These are phyloP conservation scores for Trachelus tabidus DNA, from an alignment of 2,888 invertebrate genomes.

Conservation along the genomic window DNA sequence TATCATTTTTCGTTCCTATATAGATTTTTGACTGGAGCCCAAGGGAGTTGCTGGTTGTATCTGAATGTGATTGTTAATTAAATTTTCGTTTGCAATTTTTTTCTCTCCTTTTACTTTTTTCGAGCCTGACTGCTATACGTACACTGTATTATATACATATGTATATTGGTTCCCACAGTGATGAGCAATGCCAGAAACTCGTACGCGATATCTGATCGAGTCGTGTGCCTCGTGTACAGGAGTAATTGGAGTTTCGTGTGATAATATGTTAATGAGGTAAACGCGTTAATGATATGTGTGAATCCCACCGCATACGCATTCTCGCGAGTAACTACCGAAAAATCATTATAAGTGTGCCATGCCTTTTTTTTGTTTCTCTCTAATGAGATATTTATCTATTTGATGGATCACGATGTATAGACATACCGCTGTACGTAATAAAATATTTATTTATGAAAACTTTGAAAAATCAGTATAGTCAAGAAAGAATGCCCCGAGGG, in stretches of 20 bases:
- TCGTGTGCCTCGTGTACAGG: conserved; percentile 46
- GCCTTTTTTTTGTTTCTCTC: background rate
- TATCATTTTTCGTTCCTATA: background rate
- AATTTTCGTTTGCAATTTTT: background rate
- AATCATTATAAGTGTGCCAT: background rate
- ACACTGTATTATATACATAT: background rate
- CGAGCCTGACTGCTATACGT: background rate
- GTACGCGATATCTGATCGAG: conserved; percentile 44
- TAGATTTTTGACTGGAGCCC: background rate
- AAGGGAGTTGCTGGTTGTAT: background rate
- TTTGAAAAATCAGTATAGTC: conserved; percentile 9
- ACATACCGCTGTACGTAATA: conserved; percentile 4
- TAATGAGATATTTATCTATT: background rate
- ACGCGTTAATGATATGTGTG: conserved; percentile 53
- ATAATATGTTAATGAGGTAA: conserved; percentile 58
- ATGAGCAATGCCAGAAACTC: conserved; percentile 10
- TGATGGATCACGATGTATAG: background rate
- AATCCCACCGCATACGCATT: conserved; percentile 46
- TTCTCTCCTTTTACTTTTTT: background rate
- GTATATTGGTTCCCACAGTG: conserved; percentile 16
- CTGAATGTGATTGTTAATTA: background rate
- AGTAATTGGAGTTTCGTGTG: conserved; percentile 49
- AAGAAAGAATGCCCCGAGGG: background rate
- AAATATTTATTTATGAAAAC: conserved; percentile 1
- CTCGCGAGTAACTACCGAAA: conserved; percentile 38